A percentile compares a stretch with the other conserved stretches of the same genome.
These are phyloP conservation scores for Xenopus borealis DNA, from an alignment of 2,113 vertebrate species.

Conservation along the genomic window DNA sequence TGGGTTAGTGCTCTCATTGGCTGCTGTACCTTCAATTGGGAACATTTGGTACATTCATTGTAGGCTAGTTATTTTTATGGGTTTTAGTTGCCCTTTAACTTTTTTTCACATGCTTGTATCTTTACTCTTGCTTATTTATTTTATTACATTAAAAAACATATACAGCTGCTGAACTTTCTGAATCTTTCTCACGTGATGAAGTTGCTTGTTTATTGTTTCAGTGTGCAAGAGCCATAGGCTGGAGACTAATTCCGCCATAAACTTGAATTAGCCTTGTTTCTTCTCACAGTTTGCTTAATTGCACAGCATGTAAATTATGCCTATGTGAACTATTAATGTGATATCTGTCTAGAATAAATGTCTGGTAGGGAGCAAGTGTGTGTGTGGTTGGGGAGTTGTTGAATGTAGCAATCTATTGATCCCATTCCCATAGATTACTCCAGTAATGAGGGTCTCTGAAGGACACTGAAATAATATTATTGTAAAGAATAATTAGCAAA, in stretches of 20 bases:
- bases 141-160: background rate
- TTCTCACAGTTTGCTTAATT: conserved; percentile 20
- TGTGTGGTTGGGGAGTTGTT: background rate
- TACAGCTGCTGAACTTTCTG: background rate
- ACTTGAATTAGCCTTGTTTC: conserved; percentile 15
- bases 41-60: too few relatives aligned
- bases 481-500: conserved; percentile 40
- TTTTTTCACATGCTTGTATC: too few relatives aligned
- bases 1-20: too few relatives aligned
- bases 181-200: background rate
- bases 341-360: conserved; percentile 22
- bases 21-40: too few relatives aligned
- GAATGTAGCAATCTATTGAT: background rate
- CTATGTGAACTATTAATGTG: background rate
- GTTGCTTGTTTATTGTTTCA: conserved; percentile 12
- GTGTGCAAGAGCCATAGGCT: background rate
- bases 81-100: too few relatives aligned
- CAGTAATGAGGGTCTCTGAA: conserved; percentile 15
- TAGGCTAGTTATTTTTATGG: too few relatives aligned
- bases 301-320: background rate
- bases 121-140: too few relatives aligned
- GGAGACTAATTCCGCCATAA: conserved; percentile 19
- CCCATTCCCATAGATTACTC: background rate
- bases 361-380: background rate
- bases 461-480: conserved; percentile 45